phyloP scores from a whole-genome alignment of 2,797 vertebrate species.

The Ficedula albicollis region DNA sequence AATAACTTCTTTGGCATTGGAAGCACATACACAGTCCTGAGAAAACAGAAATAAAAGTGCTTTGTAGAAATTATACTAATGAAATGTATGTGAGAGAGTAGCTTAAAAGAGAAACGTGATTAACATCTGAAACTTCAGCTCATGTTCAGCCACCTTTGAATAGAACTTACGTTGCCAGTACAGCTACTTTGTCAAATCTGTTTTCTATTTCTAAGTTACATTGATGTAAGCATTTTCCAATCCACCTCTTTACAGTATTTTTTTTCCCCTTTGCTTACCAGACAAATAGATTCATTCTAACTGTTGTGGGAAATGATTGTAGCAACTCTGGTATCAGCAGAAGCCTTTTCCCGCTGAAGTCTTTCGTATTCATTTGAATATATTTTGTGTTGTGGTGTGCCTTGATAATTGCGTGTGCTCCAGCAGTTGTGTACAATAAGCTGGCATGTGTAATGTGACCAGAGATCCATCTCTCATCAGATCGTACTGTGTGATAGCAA shows the following conservation, averaged over 20 bases:
- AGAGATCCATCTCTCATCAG: background rate
- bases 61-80: slow-evolving; percentile 24
- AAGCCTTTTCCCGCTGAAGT: background rate
- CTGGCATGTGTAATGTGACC: background rate
- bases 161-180: background rate
- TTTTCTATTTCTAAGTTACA: background rate
- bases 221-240: background rate
- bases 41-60: slow-evolving; percentile 32
- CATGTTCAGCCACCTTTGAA: background rate
- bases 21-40: background rate
- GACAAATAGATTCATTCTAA: background rate
- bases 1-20: background rate
- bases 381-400: background rate
- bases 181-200: background rate
- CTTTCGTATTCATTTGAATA: background rate
- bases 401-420: background rate
- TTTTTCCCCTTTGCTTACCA: background rate
- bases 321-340: background rate
- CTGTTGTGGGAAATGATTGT: background rate
- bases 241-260: background rate
- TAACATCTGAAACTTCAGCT: slow-evolving; percentile 23
- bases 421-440: background rate
- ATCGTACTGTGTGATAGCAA: background rate
- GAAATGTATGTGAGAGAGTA: background rate
- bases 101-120: slow-evolving; percentile 14